Evolutionary conservation across 2,888 invertebrate species (phyloP), one percentile per base, ranked within the genome.

Genomic region (Drosophila helvetica): DNA sequence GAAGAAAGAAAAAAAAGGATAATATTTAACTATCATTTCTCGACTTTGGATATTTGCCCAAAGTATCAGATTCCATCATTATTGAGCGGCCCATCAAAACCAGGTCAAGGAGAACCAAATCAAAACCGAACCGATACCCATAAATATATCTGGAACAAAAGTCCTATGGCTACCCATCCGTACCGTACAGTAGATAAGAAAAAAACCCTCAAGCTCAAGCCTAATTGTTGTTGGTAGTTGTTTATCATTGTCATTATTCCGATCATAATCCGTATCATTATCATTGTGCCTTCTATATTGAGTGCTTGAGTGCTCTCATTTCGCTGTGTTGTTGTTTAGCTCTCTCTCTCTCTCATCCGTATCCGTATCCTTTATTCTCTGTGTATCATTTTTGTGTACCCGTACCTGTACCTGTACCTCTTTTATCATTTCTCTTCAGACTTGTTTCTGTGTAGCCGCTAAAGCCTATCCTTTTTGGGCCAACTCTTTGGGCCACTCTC

Each of bases 51-150:
- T 30, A 47, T 38, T 63, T 66, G 69, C 62, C 59, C 65, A 53
- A 88, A 88, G 91, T 91, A 91, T 91, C 89, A 90, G 86, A 91
- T 91, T 92, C 92, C 92, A 92, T 91, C 92, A 92, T 92, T 92
- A 88, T 88, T 91, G 90, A 92, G 92, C 91, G 92, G 92, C 92
- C 92, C 92, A 92, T 91, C 90, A 46, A 89, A 90, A 85, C 66
- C 71, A 82, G 69, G 67, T 75, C 66, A 79, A 83, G 77, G 79
- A 80, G 73, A 67, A 50, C 64, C 52, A 75, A 51, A 15, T 15
- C 15, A 38, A 38, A 27, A n/a, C 33, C 70, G 19, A 69, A 60
- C 45, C 19, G 42, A 48, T 57, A 56, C 48, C 63, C 33, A 57
- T 65, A 51, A 15, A 54, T 33, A 45, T 67, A 86, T 73, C 71